Conservation (phyloP, 2,113 vertebrate genomes). For the Trematocara unimaculatum region DNA sequence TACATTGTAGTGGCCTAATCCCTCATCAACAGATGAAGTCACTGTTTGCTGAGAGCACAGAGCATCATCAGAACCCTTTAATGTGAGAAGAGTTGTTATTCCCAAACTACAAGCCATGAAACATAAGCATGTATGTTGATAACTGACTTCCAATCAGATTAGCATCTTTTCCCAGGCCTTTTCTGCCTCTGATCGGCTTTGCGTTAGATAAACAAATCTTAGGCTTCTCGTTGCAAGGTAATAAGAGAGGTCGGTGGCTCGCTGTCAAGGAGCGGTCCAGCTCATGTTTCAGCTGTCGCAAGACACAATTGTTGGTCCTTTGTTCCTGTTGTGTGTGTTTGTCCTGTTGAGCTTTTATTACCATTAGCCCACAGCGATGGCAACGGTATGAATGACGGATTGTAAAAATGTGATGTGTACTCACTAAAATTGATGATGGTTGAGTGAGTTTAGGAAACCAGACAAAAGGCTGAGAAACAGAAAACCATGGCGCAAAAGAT, state of each 20-base stretch:
- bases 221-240: constrained; percentile 5
- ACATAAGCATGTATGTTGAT: background rate
- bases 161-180: background rate
- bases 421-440: background rate
- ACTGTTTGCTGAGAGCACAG: background rate
- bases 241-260: background rate
- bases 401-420: background rate
- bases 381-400: background rate
- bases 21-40: background rate
- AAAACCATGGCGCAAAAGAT: background rate
- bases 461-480: background rate
- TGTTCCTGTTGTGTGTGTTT: background rate
- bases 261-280: background rate
- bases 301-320: background rate
- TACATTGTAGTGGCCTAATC: background rate
- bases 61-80: background rate
- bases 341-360: background rate
- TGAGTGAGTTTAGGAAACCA: background rate
- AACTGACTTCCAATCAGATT: background rate
- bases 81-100: background rate
- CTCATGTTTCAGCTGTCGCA: constrained; percentile 1
- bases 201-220: constrained; percentile 7
- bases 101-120: background rate
- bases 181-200: background rate
- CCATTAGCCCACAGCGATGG: background rate